Evolutionary conservation across 2,888 invertebrate genomes (phyloP).

Genomic region (Macrophya annulata): DNA sequence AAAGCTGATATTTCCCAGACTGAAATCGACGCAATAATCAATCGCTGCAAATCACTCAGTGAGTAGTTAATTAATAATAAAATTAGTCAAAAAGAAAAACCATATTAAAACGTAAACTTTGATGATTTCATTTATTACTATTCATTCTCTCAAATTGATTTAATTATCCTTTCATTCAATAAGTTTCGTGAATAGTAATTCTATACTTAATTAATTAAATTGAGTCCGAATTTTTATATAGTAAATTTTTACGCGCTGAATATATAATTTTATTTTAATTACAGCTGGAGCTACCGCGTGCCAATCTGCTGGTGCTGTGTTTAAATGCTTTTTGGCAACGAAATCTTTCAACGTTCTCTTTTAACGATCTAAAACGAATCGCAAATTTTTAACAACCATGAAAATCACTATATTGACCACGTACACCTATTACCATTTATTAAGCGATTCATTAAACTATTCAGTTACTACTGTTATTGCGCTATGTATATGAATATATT

Average conservation of each 20-base stretch:
- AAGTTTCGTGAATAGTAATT: neutral
- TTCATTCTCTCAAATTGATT: too few relatives aligned
- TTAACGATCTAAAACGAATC: neutral
- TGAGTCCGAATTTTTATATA: too few relatives aligned
- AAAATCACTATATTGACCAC: neutral
- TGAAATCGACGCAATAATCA: slow-evolving; percentile 65
- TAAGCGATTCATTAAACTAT: neutral
- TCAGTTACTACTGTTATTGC: neutral
- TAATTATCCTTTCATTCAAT: too few relatives aligned
- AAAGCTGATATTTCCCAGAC: slow-evolving; percentile 64
- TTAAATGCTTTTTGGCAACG: slow-evolving; percentile 17
- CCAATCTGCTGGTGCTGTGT: neutral
- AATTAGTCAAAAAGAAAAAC: too few relatives aligned
- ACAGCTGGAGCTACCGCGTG: slow-evolving; percentile 15
- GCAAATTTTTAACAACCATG: neutral
- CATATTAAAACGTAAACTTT: neutral
- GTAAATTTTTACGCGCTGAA: neutral
- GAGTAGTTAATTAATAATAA: slow-evolving; percentile 53
- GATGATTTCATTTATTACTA: neutral
- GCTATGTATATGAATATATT: neutral
- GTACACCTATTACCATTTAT: neutral
- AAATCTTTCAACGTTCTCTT: neutral
- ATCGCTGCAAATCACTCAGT: slow-evolving; percentile 66
- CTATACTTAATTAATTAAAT: too few relatives aligned
- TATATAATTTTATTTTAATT: neutral